These are phyloP conservation scores for Aleiodes alternator DNA, from an alignment of 2,888 invertebrate genomes.

Conservation along the genomic window DNA sequence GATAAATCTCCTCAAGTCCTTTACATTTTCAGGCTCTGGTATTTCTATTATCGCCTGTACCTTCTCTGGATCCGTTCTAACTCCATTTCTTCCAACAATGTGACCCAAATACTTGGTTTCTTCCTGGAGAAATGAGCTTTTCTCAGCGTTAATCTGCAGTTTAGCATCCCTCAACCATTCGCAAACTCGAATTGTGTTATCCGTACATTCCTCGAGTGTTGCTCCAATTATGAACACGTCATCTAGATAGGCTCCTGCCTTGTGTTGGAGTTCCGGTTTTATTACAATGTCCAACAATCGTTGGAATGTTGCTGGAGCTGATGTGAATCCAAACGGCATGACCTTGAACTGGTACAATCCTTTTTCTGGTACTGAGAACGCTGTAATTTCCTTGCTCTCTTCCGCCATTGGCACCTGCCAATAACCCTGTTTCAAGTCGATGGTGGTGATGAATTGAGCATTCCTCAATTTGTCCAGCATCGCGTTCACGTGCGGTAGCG, in stretches of 20 bases:
- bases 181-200: no score
- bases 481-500: slow-evolving; percentile 60
- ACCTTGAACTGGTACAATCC: slow-evolving; percentile 62
- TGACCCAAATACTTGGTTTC: no score
- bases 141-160: no score
- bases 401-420: slow-evolving; percentile 59
- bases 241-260: slow-evolving; percentile 16
- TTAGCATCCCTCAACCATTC: no score
- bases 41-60: no score
- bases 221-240: no score
- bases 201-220: no score
- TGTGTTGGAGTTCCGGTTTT: slow-evolving; percentile 13
- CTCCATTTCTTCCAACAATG: no score
- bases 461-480: slow-evolving; percentile 56
- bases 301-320: slow-evolving; percentile 46
- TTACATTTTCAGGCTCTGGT: no score
- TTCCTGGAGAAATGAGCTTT: no score
- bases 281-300: slow-evolving; percentile 32
- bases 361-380: slow-evolving; percentile 62
- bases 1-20: no score
- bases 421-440: slow-evolving; percentile 45
- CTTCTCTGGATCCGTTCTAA: no score
- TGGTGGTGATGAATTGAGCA: slow-evolving; percentile 10
- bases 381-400: slow-evolving; percentile 56
- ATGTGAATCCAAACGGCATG: slow-evolving; percentile 62